Percentiles rank a stretch among this genome's conserved stretches.
Conservation (phyloP, 2,797 vertebrate species). For the Chelmon rostratus region DNA sequence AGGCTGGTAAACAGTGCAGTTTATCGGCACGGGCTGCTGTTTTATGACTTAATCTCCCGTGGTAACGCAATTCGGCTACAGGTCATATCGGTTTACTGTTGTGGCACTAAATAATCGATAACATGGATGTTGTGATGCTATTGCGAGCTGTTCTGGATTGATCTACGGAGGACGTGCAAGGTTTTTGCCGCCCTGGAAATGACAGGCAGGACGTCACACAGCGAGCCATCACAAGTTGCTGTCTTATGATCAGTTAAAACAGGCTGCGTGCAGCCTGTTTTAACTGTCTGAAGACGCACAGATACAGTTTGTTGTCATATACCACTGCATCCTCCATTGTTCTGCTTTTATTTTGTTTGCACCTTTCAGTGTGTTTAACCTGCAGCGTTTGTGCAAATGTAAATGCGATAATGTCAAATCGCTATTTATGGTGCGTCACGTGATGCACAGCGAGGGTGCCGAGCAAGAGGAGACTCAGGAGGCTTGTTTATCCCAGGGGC, state of each 20-base stretch:
- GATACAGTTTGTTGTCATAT: constrained; percentile 9
- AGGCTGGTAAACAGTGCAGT: constrained; percentile 59
- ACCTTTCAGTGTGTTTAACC: constrained; percentile 66
- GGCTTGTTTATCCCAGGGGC: constrained; percentile 46
- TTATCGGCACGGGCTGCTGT: constrained; percentile 71
- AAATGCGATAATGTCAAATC: constrained; percentile 82
- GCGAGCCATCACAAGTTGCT: constrained; percentile 18
- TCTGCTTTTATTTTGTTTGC: constrained; percentile 32
- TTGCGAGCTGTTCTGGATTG: constrained; percentile 62
- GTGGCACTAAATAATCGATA: constrained; percentile 75
- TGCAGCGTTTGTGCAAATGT: constrained; percentile 87
- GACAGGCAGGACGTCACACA: constrained; percentile 36
- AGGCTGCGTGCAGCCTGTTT: constrained; percentile 18
- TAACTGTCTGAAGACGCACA: constrained; percentile 30
- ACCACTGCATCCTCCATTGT: background rate
- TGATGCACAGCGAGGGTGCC: constrained; percentile 14
- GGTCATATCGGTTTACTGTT: constrained; percentile 79
- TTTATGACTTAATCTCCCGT: constrained; percentile 78
- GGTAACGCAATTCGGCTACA: constrained; percentile 57
- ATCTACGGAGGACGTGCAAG: constrained; percentile 54
- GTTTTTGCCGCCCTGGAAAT: constrained; percentile 34
- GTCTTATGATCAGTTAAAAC: constrained; percentile 38
- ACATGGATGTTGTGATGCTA: constrained; percentile 61
- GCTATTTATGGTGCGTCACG: constrained; percentile 84
- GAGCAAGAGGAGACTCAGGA: constrained; percentile 28